Evolutionary conservation across 2,113 vertebrate species (phyloP).

Genomic region (Hydropotes inermis): DNA sequence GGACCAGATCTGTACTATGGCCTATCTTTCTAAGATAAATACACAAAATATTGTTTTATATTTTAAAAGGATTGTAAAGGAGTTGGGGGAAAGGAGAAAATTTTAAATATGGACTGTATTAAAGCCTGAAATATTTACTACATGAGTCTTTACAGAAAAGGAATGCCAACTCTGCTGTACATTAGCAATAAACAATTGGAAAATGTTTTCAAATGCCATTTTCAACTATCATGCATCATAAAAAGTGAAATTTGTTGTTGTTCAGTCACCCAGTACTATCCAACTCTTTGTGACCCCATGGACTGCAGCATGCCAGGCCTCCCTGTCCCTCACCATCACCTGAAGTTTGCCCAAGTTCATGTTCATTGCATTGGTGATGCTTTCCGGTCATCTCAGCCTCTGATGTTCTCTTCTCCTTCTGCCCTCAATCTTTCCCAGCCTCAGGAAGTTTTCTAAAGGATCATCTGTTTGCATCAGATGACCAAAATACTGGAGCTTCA

Average conservation of each 20-base stretch:
- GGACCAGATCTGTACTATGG: background rate
- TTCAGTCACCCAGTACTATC: background rate
- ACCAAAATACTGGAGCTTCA: background rate
- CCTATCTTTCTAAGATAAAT: background rate
- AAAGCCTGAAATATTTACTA: background rate
- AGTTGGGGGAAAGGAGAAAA: background rate
- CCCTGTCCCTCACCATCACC: background rate
- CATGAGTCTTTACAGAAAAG: background rate
- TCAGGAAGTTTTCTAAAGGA: background rate
- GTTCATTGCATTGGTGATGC: background rate
- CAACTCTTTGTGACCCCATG: background rate
- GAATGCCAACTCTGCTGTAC: background rate
- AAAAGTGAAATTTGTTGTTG: background rate
- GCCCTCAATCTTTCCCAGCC: background rate
- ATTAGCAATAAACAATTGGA: background rate
- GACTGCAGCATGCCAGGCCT: background rate
- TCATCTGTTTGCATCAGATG: background rate
- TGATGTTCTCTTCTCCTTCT: background rate
- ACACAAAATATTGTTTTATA: background rate
- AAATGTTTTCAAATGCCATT: background rate
- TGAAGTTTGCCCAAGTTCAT: background rate
- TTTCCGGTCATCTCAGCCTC: background rate
- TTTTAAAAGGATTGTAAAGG: background rate
- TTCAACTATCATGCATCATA: background rate
- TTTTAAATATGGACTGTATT: background rate